Percentiles rank a stretch among this genome's conserved stretches.
Conservation (phyloP, 2,113 vertebrate genomes). For the Sebastes fasciatus region DNA sequence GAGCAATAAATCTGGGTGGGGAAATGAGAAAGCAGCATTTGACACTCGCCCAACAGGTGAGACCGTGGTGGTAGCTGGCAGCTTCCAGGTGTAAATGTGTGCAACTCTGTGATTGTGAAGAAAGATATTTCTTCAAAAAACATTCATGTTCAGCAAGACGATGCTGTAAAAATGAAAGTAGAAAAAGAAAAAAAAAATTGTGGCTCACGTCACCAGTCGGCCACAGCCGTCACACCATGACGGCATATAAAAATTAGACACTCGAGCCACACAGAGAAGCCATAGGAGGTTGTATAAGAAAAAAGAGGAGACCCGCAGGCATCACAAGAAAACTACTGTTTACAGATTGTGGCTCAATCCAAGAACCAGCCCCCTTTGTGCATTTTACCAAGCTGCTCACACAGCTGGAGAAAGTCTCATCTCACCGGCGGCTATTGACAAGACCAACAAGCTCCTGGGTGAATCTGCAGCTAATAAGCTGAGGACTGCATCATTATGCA, state of each 20-base stretch:
- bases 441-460: constrained; percentile 34
- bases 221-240: not conserved
- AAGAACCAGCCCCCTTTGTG: constrained; percentile 2
- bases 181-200: not conserved
- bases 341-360: constrained; percentile 1
- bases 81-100: not conserved
- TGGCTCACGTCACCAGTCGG: not conserved
- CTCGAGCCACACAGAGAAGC: constrained; percentile 6
- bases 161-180: not conserved
- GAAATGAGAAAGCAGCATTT: not conserved
- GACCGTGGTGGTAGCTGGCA: not conserved
- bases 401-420: constrained; percentile 48
- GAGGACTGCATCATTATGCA: not conserved
- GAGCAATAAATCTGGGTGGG: not conserved
- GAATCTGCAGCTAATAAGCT: constrained; percentile 27
- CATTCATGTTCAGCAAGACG: not conserved
- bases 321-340: constrained; percentile 12
- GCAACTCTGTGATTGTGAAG: not conserved
- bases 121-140: not conserved
- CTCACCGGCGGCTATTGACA: constrained; percentile 31
- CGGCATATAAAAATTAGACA: constrained; percentile 17
- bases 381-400: constrained; percentile 37
- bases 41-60: not conserved
- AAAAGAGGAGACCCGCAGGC: constrained; percentile 3
- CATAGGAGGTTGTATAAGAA: not conserved